Evolutionary conservation across 1,140 invertebrate genomes (phyloP).

Genomic region (Aphelinus certus): DNA sequence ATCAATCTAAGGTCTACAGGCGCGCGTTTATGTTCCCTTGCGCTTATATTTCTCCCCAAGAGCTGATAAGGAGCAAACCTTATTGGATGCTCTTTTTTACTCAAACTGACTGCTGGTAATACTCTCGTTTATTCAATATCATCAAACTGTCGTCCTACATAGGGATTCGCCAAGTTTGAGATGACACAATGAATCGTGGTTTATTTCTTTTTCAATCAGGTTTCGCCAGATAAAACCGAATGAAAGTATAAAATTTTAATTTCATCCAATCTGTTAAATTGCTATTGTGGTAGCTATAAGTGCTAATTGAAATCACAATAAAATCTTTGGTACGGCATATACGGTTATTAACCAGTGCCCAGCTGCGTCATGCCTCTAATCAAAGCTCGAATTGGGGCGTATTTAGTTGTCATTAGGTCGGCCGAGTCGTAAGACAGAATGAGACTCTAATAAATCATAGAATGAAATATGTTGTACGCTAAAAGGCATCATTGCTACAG

Average conservation of each 20-base stretch:
- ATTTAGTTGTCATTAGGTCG: slow-evolving; percentile 49
- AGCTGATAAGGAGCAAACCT: slow-evolving; percentile 33
- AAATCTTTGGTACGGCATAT: too few relatives aligned
- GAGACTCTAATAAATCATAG: not conserved
- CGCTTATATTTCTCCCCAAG: slow-evolving; percentile 39
- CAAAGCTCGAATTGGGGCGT: slow-evolving; percentile 45
- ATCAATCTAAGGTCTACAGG: slow-evolving; percentile 57
- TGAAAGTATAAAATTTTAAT: too few relatives aligned
- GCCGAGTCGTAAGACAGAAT: slow-evolving; percentile 50
- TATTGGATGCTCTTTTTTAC: slow-evolving; percentile 18
- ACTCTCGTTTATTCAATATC: slow-evolving; percentile 8
- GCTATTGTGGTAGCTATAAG: too few relatives aligned
- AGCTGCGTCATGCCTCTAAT: slow-evolving; percentile 53
- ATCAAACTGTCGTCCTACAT: not conserved
- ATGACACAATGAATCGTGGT: too few relatives aligned
- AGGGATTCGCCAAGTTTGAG: not conserved
- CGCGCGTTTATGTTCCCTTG: slow-evolving; percentile 39
- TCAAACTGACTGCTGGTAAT: not conserved
- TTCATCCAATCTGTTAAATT: too few relatives aligned
- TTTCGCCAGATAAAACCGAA: too few relatives aligned
- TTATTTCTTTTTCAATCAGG: too few relatives aligned
- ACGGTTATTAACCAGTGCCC: slow-evolving; percentile 21
- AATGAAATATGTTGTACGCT: too few relatives aligned
- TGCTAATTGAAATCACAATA: too few relatives aligned
- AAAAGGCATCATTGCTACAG: too few relatives aligned